Percentiles rank a stretch among this genome's conserved stretches.
phyloP scores from a whole-genome alignment of 2,797 vertebrate genomes.

The Gambelia wislizenii region DNA sequence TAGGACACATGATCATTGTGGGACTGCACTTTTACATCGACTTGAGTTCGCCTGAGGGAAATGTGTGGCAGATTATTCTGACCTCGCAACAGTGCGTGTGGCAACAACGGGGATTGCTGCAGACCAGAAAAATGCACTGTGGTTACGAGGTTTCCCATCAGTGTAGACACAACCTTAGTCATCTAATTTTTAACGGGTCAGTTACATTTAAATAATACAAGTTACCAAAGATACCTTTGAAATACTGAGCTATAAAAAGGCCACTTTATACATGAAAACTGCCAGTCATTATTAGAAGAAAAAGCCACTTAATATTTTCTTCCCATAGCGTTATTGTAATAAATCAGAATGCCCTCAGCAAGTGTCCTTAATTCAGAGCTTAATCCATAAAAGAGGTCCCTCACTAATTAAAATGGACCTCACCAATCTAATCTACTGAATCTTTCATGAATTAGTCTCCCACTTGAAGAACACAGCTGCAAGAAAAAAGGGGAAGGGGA shows the following conservation, averaged over 20 bases:
- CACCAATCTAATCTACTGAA: neutral
- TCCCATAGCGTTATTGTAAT: neutral
- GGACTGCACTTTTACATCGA: no score
- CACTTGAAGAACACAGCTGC: neutral
- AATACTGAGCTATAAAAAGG: neutral
- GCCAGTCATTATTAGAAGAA: neutral
- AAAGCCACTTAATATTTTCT: neutral
- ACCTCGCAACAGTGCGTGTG: no score
- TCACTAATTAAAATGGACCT: neutral
- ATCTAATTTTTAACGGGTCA: neutral
- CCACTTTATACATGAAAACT: neutral
- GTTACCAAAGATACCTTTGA: neutral
- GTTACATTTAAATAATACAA: no score
- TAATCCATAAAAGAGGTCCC: neutral
- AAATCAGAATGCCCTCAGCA: neutral
- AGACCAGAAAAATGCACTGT: no score
- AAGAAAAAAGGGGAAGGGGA: neutral
- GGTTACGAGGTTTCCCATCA: no score
- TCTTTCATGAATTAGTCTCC: neutral
- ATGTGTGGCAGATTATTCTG: no score
- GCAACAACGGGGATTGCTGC: no score
- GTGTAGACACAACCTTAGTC: no score
- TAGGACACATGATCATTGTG: no score
- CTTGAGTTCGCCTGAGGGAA: no score
- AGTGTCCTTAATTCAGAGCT: neutral